Conservation (phyloP, 2,888 invertebrate genomes). For the Acleris sparsana region DNA sequence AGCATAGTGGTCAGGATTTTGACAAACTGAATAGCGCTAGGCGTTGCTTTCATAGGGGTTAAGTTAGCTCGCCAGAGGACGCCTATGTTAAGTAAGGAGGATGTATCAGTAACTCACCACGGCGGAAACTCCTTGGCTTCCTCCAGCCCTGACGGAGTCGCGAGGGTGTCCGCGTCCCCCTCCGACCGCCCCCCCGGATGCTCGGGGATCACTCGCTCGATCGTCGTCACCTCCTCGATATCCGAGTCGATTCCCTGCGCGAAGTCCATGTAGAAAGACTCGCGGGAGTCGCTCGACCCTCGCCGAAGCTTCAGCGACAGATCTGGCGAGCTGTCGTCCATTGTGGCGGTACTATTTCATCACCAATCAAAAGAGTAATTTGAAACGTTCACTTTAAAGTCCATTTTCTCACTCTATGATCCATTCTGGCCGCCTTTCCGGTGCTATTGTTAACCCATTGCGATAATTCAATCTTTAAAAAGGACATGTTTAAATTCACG, state of each 20-base stretch:
- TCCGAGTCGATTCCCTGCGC: constrained; percentile 95
- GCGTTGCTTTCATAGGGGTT: too few relatives aligned
- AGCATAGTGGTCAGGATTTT: too few relatives aligned
- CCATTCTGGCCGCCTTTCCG: constrained; percentile 47
- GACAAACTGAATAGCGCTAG: too few relatives aligned
- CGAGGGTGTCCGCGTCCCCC: constrained; percentile 77
- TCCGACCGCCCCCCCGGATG: constrained; percentile 74
- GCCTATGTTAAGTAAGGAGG: too few relatives aligned
- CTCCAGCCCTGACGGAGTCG: constrained; percentile 78
- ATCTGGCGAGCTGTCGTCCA: constrained; percentile 93
- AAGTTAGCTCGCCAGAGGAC: too few relatives aligned
- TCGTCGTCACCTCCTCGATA: constrained; percentile 92
- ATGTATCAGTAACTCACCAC: constrained; percentile 61
- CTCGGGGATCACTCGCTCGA: constrained; percentile 82
- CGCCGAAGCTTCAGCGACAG: constrained; percentile 92
- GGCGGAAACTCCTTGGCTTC: constrained; percentile 76
- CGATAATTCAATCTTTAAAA: constrained; percentile 18
- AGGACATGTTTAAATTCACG: constrained; percentile 7
- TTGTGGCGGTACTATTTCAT: constrained; percentile 51
- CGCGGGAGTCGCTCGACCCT: constrained; percentile 93
- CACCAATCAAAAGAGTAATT: constrained; percentile 8
- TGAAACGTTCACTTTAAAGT: constrained; percentile 42
- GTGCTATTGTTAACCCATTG: constrained; percentile 46
- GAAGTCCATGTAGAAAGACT: constrained; percentile 95
- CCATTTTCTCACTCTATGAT: constrained; percentile 53